phyloP scores from a whole-genome alignment of 1,140 invertebrate species.

The Bathynomus jamesi region DNA sequence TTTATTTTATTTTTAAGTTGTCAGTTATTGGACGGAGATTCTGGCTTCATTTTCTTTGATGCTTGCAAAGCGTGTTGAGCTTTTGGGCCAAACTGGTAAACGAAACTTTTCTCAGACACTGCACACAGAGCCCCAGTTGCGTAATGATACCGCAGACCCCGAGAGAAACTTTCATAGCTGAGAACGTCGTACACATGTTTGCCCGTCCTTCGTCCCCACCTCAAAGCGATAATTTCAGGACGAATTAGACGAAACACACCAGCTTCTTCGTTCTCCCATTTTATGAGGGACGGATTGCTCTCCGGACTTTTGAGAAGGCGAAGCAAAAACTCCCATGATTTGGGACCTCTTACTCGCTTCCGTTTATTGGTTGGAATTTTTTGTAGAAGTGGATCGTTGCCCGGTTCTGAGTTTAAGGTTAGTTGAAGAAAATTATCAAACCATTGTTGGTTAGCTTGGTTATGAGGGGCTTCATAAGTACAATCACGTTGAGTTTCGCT shows the following conservation, averaged over 20 bases:
- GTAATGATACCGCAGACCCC: constrained; percentile 14
- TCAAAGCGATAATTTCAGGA: constrained; percentile 11
- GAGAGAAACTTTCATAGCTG: constrained; percentile 15
- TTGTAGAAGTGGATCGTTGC: constrained; percentile 6
- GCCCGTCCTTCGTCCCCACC: constrained; percentile 12
- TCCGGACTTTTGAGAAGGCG: constrained; percentile 7
- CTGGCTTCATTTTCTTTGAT: background rate
- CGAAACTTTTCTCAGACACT: constrained; percentile 13
- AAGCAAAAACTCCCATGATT: constrained; percentile 14
- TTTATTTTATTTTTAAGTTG: background rate
- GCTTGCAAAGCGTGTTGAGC: background rate
- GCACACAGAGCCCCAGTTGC: constrained; percentile 12
- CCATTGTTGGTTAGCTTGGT: background rate
- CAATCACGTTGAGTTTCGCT: background rate
- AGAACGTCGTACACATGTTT: constrained; percentile 13
- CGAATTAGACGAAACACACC: constrained; percentile 9
- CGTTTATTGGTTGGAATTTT: constrained; percentile 14
- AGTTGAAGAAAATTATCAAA: background rate
- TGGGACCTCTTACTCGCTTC: constrained; percentile 12
- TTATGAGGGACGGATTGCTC: constrained; percentile 12
- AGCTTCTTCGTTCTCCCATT: constrained; percentile 16
- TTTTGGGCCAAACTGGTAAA: constrained; percentile 16
- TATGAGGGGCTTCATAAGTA: background rate
- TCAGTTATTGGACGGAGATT: background rate
- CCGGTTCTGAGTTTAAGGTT: background rate